Evolutionary conservation across 1,140 invertebrate genomes (phyloP), one percentile per base, ranked within the genome.

Genomic region (Cotesia chilonis): DNA sequence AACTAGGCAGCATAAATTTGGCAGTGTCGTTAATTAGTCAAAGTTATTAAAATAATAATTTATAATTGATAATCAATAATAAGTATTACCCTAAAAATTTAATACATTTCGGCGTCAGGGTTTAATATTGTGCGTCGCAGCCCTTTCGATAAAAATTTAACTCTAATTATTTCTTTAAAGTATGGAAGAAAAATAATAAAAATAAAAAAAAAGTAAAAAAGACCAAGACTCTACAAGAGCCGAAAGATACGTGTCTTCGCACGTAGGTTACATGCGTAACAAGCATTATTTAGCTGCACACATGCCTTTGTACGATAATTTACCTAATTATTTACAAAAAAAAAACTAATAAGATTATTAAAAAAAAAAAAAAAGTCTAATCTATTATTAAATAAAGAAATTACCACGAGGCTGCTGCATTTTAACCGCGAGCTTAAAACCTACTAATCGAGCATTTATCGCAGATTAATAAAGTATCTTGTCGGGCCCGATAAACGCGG

Each of bases 201-300:
- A 10, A 28, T 12, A 20, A 71, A 52, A 54, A 54, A 54, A 47
- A 51, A 28, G 28, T 28, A 28, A 20, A 54, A 36, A 71, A 9
- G 10, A 60, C 20, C 57, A 59, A 38, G 57, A 70, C 68, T 70
- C 68, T 61, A 70, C 68, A 70, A 70, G 68, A 70, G 68, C 51
- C 68, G 57, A 57, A n/a, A 47, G 38, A 60, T 59, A 51, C 67
- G 54, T 69, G 14, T 14, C 28, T 7, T 6, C 38, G 6, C 36
- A 59, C 67, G 35, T 41, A 1, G 47, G 37, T 28, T 47, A 28
- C 57, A 37, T 37, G 37, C 38, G 12, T 70, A 17, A 28, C 37
- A 70, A 70, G 38, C 68, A 60, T 61, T 17, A 38, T 47, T 70
- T 61, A 38, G 38, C 38, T 59, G 57, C 59, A 61, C 57, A 57